Evolutionary conservation across 2,113 vertebrate genomes (phyloP).

Genomic region (Vidua macroura): DNA sequence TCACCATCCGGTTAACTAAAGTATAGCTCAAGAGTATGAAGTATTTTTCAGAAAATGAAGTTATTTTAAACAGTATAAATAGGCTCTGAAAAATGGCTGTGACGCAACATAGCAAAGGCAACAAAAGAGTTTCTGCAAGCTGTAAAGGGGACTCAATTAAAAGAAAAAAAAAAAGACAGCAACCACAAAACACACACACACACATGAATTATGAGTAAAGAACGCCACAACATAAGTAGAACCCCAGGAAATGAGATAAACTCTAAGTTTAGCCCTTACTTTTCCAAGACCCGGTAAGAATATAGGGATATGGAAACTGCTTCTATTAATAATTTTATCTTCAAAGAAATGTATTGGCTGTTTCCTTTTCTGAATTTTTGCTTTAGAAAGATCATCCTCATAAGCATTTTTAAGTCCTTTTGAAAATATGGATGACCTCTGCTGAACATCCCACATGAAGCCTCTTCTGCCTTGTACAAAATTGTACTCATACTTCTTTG

Average conservation of each 20-base stretch:
- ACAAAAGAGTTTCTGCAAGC: neutral
- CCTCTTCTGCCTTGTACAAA: neutral
- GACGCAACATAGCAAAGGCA: neutral
- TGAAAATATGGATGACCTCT: neutral
- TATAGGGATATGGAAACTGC: neutral
- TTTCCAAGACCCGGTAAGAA: neutral
- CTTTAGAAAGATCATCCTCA: neutral
- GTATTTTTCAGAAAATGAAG: neutral
- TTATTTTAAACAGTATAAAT: neutral
- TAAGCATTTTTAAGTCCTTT: neutral
- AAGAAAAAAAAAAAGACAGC: neutral
- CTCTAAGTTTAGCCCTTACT: neutral
- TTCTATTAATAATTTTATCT: slow-evolving; percentile 27
- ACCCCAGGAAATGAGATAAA: slow-evolving; percentile 42
- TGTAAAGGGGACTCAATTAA: neutral
- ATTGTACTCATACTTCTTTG: neutral
- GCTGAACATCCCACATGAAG: neutral
- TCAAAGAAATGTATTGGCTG: neutral
- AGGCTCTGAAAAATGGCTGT: neutral
- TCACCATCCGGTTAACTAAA: neutral
- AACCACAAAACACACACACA: neutral
- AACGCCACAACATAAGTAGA: neutral
- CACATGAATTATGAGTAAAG: neutral
- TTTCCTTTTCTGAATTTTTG: neutral
- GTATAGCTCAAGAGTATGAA: neutral